Base-by-base conservation (phyloP, 1,140 invertebrate species). In the Melipona quadrifasciata region DNA sequence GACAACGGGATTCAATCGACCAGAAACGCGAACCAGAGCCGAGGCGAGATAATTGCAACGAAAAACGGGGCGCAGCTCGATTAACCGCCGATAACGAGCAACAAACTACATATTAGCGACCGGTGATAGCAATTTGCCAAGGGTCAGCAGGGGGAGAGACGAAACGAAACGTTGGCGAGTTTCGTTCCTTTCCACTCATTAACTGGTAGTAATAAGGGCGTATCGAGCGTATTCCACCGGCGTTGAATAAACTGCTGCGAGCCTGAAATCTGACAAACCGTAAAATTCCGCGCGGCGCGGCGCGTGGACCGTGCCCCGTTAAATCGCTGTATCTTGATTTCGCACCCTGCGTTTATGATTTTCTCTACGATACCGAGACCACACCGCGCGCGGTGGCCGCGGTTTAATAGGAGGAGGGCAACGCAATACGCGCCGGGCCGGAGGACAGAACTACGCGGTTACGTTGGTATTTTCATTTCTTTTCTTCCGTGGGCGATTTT, bases 341-440 rank as follows among this genome's bases (percentile, higher is more conserved):
- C 68, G 27, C 84, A 76, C 80, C 71, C 84, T 58, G 65, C 65
- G 84, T 85, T 85, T 85, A 85, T 64, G 85, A 79, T 86, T 84
- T 84, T 84, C 85, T 86, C 75, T 34, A 58, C 51, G 85, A 86
- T 84, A 86, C 57, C 27, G 31, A 31, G 31, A 2, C 31, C 31
- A 2, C 31, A 31, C 31, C 31, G 31, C 31, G 77, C 34, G 17
- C 58, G 34, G 31, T 57, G 19, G 27, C n/a, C n/a, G 71, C 8
- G 71, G 31, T 74, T 61, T 86, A 86, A 82, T 82, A 77, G 61
- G 57, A 51, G 80, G 80, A 55, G 57, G 27, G 68, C 47, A 84
- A 64, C 51, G 21, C 80, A 82, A 75, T 82, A 76, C 80, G 27
- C 39, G 4, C 39, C 39, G 34, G 34, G 57, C 12, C 72, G 58